phyloP scores from a whole-genome alignment of 2,888 invertebrate genomes.

The Drosophila prostipennis region DNA sequence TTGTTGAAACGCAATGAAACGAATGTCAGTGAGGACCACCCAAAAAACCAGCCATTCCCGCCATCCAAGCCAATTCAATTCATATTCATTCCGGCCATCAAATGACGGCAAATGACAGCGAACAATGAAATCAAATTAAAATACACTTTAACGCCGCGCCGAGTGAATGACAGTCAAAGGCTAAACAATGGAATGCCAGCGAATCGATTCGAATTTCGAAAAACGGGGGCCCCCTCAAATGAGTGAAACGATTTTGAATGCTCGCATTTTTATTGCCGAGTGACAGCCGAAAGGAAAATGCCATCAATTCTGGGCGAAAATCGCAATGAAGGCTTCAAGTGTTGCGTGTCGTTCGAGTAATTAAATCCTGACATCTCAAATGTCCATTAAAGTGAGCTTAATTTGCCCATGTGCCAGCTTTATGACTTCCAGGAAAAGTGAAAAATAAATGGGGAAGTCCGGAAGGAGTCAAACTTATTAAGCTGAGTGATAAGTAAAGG shows the following conservation, averaged over 20 bases:
- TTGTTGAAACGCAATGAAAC: slow-evolving; percentile 53
- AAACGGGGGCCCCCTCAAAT: not conserved
- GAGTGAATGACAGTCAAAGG: slow-evolving; percentile 76
- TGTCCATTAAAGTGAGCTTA: slow-evolving; percentile 63
- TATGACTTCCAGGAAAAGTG: slow-evolving; percentile 25
- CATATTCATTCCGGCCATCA: slow-evolving; percentile 73
- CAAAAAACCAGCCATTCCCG: not conserved
- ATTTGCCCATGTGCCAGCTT: slow-evolving; percentile 39
- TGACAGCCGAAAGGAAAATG: slow-evolving; percentile 39
- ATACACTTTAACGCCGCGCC: slow-evolving; percentile 70
- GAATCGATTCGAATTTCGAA: slow-evolving; percentile 23
- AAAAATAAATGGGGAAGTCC: slow-evolving; percentile 1
- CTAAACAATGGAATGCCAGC: slow-evolving; percentile 67
- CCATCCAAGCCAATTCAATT: slow-evolving; percentile 57
- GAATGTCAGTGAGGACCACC: slow-evolving; percentile 58
- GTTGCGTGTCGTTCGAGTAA: slow-evolving; percentile 56
- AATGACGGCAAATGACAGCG: slow-evolving; percentile 66
- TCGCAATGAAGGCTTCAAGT: slow-evolving; percentile 56
- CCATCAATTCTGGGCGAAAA: slow-evolving; percentile 50
- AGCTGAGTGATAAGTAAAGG: slow-evolving; percentile 6
- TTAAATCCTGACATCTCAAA: slow-evolving; percentile 62
- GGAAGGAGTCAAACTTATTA: slow-evolving; percentile 13
- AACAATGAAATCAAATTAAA: slow-evolving; percentile 79
- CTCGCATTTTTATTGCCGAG: slow-evolving; percentile 18
- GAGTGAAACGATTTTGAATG: slow-evolving; percentile 16